Conservation (phyloP, 2,797 vertebrate species). For the Semaprochilodus insignis region DNA sequence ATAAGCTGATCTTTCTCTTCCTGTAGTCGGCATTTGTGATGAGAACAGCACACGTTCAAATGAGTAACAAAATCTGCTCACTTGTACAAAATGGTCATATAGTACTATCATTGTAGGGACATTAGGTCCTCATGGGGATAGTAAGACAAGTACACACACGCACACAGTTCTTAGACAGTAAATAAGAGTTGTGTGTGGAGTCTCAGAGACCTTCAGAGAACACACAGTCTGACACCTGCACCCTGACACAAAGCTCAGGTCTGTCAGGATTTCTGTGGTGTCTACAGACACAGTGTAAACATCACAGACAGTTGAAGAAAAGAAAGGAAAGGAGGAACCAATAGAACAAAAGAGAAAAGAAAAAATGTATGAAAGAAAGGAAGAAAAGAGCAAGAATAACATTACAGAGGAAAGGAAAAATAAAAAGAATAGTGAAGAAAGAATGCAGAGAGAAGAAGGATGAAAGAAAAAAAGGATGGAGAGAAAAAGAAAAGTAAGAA, state of each 20-base stretch:
- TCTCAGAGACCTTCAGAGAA: too few species aligned
- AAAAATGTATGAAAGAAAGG: too few species aligned
- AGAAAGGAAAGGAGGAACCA: neutral
- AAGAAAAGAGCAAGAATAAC: neutral
- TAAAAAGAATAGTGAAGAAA: neutral
- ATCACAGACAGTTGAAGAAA: slow-evolving; percentile 5
- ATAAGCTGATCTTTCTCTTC: too few species aligned
- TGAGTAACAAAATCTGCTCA: too few species aligned
- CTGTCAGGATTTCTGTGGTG: slow-evolving; percentile 54
- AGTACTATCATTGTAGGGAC: too few species aligned
- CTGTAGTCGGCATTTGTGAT: too few species aligned
- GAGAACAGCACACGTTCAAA: too few species aligned
- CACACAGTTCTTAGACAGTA: neutral
- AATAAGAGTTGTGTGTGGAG: too few species aligned
- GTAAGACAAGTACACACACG: slow-evolving; percentile 8
- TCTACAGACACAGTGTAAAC: slow-evolving; percentile 6
- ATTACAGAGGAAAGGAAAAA: neutral
- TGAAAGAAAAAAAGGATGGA: neutral
- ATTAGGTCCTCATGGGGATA: too few species aligned
- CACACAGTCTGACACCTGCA: slow-evolving; percentile 72
- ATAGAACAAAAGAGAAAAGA: neutral
- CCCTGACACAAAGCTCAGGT: slow-evolving; percentile 23
- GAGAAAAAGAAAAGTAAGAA: neutral
- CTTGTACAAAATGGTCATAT: too few species aligned
- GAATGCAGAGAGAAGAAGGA: slow-evolving; percentile 2